A percentile compares a stretch with the other conserved stretches of the same genome.
phyloP scores from a whole-genome alignment of 1,140 invertebrate species.

The Heterodera schachtii region DNA sequence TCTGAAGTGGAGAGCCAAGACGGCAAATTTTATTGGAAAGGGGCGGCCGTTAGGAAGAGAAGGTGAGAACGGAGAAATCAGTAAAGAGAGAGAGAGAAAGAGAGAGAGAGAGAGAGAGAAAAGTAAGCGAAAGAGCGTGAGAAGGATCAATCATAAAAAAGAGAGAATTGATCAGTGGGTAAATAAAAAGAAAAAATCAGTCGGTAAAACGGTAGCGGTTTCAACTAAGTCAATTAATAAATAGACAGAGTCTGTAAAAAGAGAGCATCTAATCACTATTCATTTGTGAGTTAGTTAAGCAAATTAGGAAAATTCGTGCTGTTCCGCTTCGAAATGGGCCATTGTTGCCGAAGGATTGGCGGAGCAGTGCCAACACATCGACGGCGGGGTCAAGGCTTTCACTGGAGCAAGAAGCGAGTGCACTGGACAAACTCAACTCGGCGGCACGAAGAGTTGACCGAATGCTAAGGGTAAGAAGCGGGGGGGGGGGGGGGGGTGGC shows the following conservation, averaged over 20 bases:
- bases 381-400: slow-evolving; percentile 47
- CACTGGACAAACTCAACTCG: slow-evolving; percentile 51
- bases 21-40: slow-evolving; percentile 23
- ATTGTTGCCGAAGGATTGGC: slow-evolving; percentile 40
- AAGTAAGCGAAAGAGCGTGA: too few relatives aligned
- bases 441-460: slow-evolving; percentile 56
- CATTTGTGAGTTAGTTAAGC: background rate
- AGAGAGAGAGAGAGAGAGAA: too few relatives aligned
- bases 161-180: background rate
- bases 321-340: slow-evolving; percentile 46
- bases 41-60: background rate
- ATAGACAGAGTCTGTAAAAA: too few relatives aligned
- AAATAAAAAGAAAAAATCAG: slow-evolving; percentile 37
- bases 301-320: slow-evolving; percentile 38
- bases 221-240: too few relatives aligned
- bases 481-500: background rate
- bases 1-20: slow-evolving; percentile 42
- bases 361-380: slow-evolving; percentile 36
- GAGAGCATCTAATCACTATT: too few relatives aligned
- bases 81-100: too few relatives aligned
- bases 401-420: slow-evolving; percentile 26
- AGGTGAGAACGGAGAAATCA: background rate
- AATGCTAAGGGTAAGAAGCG: slow-evolving; percentile 46
- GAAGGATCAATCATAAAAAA: background rate
- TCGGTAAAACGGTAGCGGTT: too few relatives aligned